These are phyloP conservation scores for Drosophila setosimentum DNA, from an alignment of 2,888 invertebrate species.

Conservation along the genomic window DNA sequence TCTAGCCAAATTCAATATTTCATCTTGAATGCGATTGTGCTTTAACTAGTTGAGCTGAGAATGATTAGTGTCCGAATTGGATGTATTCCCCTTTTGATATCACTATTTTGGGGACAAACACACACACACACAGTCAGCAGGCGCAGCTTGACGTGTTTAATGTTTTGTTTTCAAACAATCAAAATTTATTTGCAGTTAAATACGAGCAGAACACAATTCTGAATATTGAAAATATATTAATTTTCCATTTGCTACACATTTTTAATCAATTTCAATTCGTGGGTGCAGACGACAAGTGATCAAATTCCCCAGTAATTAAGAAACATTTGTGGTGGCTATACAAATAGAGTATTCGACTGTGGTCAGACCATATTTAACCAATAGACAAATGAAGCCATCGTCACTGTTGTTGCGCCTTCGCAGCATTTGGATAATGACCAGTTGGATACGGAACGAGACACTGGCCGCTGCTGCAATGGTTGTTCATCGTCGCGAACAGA, in stretches of 20 bases:
- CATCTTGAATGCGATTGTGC: conserved; percentile 1
- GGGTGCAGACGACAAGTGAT: not conserved
- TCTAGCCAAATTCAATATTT: not conserved
- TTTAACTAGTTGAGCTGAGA: conserved; percentile 4
- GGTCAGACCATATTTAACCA: no score
- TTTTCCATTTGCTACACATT: conserved; percentile 17
- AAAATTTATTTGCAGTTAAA: conserved; percentile 19
- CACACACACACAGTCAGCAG: conserved; percentile 11
- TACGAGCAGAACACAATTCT: conserved; percentile 3
- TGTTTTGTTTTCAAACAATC: not conserved
- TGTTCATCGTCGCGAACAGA: conserved; percentile 47
- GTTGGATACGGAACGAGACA: conserved; percentile 66
- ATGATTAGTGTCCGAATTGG: conserved; percentile 1
- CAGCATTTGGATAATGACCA: conserved; percentile 63
- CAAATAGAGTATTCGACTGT: not conserved
- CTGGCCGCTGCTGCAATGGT: conserved; percentile 63
- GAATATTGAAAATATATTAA: not conserved
- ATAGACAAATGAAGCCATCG: conserved; percentile 54
- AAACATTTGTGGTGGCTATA: not conserved
- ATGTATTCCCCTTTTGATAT: not conserved
- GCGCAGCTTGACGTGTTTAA: conserved; percentile 7
- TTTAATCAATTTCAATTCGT: conserved; percentile 2
- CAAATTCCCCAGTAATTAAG: conserved; percentile 16
- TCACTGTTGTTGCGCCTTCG: conserved; percentile 61
- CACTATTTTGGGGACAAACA: not conserved